Conservation (phyloP, 1,140 invertebrate genomes). For the Pararge aegeria region DNA sequence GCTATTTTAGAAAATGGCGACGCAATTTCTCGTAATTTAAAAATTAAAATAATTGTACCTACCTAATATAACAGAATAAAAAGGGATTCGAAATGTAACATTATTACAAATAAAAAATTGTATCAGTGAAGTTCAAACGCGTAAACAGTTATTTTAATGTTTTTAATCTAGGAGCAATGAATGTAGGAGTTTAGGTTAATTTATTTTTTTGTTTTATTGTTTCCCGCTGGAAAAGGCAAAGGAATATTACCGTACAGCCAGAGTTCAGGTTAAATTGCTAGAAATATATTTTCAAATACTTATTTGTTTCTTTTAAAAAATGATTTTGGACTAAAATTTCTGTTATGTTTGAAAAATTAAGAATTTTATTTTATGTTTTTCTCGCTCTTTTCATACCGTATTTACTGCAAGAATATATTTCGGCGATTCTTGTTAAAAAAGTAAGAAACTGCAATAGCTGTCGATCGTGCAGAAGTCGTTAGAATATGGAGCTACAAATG, state of each 20-base stretch:
- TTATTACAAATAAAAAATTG: too few species aligned
- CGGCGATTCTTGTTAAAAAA: slow-evolving; percentile 61
- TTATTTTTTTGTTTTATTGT: too few species aligned
- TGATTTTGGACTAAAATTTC: slow-evolving; percentile 4
- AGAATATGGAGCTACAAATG: slow-evolving; percentile 44
- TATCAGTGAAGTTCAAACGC: too few species aligned
- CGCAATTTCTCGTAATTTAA: neutral
- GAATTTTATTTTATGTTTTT: slow-evolving; percentile 61
- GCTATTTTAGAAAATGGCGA: neutral
- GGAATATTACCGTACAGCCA: too few species aligned
- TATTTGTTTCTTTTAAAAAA: too few species aligned
- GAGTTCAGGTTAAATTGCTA: too few species aligned
- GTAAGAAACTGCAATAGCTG: slow-evolving; percentile 49
- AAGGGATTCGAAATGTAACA: too few species aligned
- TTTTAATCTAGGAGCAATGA: too few species aligned
- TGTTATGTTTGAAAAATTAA: slow-evolving; percentile 62
- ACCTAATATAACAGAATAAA: neutral
- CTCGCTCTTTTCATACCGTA: slow-evolving; percentile 60
- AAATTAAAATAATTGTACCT: neutral
- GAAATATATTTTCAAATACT: too few species aligned
- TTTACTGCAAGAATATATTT: slow-evolving; percentile 67
- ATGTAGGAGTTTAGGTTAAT: too few species aligned
- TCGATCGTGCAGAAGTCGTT: slow-evolving; percentile 36
- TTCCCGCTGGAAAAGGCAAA: too few species aligned
- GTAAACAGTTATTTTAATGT: too few species aligned